Conservation (phyloP, 2,797 vertebrate genomes). For the Pipistrellus kuhlii region DNA sequence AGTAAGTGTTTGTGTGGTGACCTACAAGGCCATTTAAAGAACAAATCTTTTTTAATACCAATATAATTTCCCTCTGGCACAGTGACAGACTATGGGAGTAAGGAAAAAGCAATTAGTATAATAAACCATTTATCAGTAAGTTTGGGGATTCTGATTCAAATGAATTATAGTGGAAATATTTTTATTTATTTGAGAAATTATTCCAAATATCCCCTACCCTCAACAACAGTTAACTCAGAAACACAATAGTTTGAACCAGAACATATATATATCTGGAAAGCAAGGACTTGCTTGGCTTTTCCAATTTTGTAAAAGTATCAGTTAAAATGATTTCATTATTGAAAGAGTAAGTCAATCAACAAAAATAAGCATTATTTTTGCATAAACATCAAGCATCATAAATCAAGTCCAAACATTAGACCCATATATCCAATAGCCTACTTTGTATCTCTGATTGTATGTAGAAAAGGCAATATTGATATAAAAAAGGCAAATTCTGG, state of each 20-base stretch:
- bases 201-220: not conserved
- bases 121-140: conserved; percentile 67
- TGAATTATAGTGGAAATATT: not conserved
- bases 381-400: not conserved
- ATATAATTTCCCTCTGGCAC: conserved; percentile 67
- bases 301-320: not conserved
- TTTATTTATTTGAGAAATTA: not conserved
- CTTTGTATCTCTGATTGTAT: not conserved
- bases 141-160: conserved; percentile 45
- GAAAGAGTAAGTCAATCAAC: not conserved
- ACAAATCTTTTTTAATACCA: conserved; percentile 75
- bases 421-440: not conserved
- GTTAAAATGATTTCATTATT: not conserved
- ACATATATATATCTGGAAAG: not conserved
- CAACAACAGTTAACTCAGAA: not conserved
- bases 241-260: not conserved
- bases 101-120: conserved; percentile 67
- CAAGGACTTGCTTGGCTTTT: not conserved
- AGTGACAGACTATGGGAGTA: conserved; percentile 64
- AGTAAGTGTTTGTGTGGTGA: conserved; percentile 61
- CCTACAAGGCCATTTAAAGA: conserved; percentile 64
- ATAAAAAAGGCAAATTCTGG: not conserved
- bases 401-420: not conserved
- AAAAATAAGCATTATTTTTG: conserved; percentile 5
- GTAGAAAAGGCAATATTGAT: not conserved